Base-by-base conservation (phyloP, 1,140 invertebrate species). In the Drosophila bocki region DNA sequence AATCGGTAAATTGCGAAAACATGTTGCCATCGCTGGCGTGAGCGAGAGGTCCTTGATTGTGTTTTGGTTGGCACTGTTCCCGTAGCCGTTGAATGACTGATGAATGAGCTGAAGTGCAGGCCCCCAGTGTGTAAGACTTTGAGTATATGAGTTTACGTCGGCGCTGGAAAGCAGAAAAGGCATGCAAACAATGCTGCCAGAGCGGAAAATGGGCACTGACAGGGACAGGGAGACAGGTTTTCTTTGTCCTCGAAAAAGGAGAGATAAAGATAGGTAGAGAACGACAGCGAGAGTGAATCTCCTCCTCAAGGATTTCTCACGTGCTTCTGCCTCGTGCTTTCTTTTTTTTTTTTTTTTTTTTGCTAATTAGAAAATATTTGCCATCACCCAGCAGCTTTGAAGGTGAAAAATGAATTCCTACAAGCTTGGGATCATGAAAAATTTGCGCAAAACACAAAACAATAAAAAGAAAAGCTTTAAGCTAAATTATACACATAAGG, bases 1-100 rank as follows among this genome's bases (percentile, higher is more conserved):
- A 87, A 87, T 88, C 84, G 77, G 80, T 75, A 87, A 87, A 87
- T 87, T 87, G 83, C 83, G 80, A 87, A 87, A 87, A 87, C 83
- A 87, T 83, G 84, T 88, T 82, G 75, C 67, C 80, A 39, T 58
- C 61, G 63, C 45, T 75, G 69, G 68, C 56, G 64, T 48, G 68
- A 65, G 77, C 37, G 69, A 33, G 47, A 15, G 63, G 62, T 54
- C 53, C 62, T 60, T 54, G 62, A 53, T 77, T 69, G 57, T 61
- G 32, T 53, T 63, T 51, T 57, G 63, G 62, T 67, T 70, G 70
- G 42, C 70, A 60, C 53, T 33, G 17, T 67, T 50, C 35, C 67
- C 54, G 26, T 57, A 53, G 62, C 63, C 70, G 44, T 63, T 74
- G 80, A 86, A 80, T 88, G 83, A 80, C 83, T 88, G 80, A 87